Evolutionary conservation across 2,888 invertebrate genomes (phyloP).

Genomic region (Stenichneumon culpator): DNA sequence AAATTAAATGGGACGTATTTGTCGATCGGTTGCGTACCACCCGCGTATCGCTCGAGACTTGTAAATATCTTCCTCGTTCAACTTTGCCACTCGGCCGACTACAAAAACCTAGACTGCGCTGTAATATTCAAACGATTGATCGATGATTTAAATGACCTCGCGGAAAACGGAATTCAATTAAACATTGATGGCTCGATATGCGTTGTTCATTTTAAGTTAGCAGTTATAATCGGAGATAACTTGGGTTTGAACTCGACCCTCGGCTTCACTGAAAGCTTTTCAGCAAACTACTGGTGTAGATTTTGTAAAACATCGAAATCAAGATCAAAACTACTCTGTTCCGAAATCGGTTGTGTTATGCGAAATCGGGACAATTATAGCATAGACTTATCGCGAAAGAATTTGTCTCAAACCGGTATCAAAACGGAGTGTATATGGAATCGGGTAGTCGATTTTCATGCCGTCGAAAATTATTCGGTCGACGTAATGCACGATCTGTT

Average conservation of each 20-base stretch:
- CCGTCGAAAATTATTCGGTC: conserved; percentile 68
- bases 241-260: conserved; percentile 61
- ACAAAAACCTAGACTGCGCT: conserved; percentile 8
- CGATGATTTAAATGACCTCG: conserved; percentile 37
- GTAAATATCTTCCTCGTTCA: conserved; percentile 35
- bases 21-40: conserved; percentile 21
- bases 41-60: conserved; percentile 24
- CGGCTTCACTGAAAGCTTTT: conserved; percentile 63
- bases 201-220: conserved; percentile 22
- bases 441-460: conserved; percentile 67
- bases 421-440: conserved; percentile 71
- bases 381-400: conserved; percentile 19
- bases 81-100: conserved; percentile 41
- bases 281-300: conserved; percentile 58
- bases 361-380: conserved; percentile 29
- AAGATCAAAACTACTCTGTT: conserved; percentile 4
- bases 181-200: neutral
- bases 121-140: conserved; percentile 36
- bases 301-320: conserved; percentile 48
- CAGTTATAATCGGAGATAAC: conserved; percentile 56
- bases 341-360: neutral
- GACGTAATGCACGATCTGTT: conserved; percentile 75
- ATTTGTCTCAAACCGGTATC: conserved; percentile 61
- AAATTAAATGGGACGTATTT: conserved; percentile 39
- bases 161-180: conserved; percentile 17